Evolutionary conservation across 2,113 vertebrate species (phyloP).

Genomic region (Gymnarchus niloticus): DNA sequence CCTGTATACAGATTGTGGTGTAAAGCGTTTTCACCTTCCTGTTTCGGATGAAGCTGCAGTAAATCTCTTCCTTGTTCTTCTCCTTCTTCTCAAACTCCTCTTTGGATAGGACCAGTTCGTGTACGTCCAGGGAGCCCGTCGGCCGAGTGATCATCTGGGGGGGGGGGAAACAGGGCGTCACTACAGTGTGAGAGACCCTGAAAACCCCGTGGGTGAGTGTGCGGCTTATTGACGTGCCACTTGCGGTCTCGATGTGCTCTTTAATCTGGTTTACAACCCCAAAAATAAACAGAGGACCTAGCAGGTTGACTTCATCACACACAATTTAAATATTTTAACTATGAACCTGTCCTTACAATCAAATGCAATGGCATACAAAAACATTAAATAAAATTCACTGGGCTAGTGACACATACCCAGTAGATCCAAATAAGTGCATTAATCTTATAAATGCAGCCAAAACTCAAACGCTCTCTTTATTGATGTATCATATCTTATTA

Average conservation of each 20-base stretch:
- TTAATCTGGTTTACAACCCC: background rate
- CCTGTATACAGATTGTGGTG: too few species aligned
- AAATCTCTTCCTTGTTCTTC: conserved; percentile 78
- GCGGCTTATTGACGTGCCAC: background rate
- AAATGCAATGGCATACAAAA: too few species aligned
- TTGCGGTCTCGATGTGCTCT: background rate
- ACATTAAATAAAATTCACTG: background rate
- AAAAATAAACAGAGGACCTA: background rate
- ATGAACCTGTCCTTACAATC: background rate
- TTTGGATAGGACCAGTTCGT: conserved; percentile 86
- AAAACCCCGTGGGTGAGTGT: background rate
- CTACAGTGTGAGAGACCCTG: background rate
- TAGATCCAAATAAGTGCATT: too few species aligned
- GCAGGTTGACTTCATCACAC: background rate
- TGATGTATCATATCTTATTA: too few species aligned
- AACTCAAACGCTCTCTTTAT: too few species aligned
- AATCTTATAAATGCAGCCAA: background rate
- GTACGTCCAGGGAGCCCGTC: conserved; percentile 74
- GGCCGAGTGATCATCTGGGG: conserved; percentile 87
- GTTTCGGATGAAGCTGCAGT: conserved; percentile 72
- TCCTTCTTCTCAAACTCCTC: conserved; percentile 88
- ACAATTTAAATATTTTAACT: background rate
- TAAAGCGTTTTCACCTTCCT: conserved; percentile 69
- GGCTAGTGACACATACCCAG: background rate
- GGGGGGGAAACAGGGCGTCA: background rate